Base-by-base conservation (phyloP, 1,140 invertebrate genomes). In the Bicyclus anynana region DNA sequence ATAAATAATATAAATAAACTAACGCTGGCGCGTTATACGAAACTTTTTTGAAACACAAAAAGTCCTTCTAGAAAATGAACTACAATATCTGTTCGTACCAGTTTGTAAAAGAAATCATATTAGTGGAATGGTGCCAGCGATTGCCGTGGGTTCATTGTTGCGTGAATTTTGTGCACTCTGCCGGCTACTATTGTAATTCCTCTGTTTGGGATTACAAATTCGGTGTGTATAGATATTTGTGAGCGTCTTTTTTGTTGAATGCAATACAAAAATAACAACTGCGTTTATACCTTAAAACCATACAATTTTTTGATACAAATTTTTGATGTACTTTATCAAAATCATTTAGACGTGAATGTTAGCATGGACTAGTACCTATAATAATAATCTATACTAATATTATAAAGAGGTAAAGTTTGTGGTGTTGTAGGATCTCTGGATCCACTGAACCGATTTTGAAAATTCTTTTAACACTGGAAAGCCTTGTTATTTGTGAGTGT, bases 91-190 rank as follows among this genome's bases (percentile, higher is more conserved):
- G 57, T 59, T 47, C 49, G 54, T 53, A 46, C 46, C 52, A 61
- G 59, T 29, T 61, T 53, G 59, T 62, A 68, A 62, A 62, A 62
- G 65, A 55, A 62, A 66, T 68, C 55, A 59, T 68, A 69, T 69
- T 69, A 67, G 61, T 65, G 64, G 67, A 72, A 69, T 59, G 29
- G 53, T 69, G 50, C 40, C 57, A 59, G 50, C 35, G 47, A 51
- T 57, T 57, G 23, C 55, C 48, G 40, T 27, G 50, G 23, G 58
- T 33, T 38, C 53, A 57, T 51, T 56, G 40, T 44, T 49, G 44
- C 54, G 55, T 53, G 55, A 54, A 53, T 49, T 68, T 44, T 27
- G 21, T 42, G 49, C 44, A 52, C 37, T 2, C 21, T 50, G 37
- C 47, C 60, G 44, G 35, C 29, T 61, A 60, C 53, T 63, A 54